Evolutionary conservation across 1,140 invertebrate genomes (phyloP).

Genomic region (Anagrus nilaparvatae): DNA sequence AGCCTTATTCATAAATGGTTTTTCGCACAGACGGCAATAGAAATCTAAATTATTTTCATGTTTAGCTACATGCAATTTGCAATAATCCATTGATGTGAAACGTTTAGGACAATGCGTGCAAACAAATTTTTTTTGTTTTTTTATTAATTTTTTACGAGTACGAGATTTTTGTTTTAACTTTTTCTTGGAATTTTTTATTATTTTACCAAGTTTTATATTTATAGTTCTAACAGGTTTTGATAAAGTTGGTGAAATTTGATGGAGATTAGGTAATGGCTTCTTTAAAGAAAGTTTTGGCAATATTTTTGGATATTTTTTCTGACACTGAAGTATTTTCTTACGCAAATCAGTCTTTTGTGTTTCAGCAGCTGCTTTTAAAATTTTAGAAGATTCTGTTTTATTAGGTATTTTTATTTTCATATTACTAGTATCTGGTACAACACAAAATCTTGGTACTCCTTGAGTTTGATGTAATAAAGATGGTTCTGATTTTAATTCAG

Average conservation of each 20-base stretch:
- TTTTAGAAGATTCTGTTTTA: conserved; percentile 2
- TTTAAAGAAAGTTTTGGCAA: not conserved
- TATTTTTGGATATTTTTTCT: not conserved
- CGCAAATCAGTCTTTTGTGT: too few relatives aligned
- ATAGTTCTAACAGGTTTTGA: not conserved
- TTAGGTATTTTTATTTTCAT: conserved; percentile 2
- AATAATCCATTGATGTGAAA: conserved; percentile 28
- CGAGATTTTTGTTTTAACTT: conserved; percentile 1
- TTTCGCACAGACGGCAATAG: conserved; percentile 28
- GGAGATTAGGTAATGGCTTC: conserved; percentile 6
- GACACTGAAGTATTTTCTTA: not conserved
- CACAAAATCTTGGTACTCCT: conserved; percentile 36
- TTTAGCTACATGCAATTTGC: conserved; percentile 32
- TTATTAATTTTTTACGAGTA: conserved; percentile 12
- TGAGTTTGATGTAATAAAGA: conserved; percentile 34
- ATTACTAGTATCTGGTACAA: conserved; percentile 26
- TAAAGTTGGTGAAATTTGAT: conserved; percentile 3
- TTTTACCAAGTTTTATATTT: conserved; percentile 1
- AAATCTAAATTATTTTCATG: conserved; percentile 30
- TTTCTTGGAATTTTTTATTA: not conserved
- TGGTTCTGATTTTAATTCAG: conserved; percentile 32
- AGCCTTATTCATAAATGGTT: conserved; percentile 25
- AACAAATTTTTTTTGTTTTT: conserved; percentile 21
- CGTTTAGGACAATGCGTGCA: conserved; percentile 33
- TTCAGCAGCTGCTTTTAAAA: not conserved